Percentiles rank a stretch among this genome's conserved stretches.
phyloP scores from a whole-genome alignment of 2,888 invertebrate genomes.

The Euzetes globulus region DNA sequence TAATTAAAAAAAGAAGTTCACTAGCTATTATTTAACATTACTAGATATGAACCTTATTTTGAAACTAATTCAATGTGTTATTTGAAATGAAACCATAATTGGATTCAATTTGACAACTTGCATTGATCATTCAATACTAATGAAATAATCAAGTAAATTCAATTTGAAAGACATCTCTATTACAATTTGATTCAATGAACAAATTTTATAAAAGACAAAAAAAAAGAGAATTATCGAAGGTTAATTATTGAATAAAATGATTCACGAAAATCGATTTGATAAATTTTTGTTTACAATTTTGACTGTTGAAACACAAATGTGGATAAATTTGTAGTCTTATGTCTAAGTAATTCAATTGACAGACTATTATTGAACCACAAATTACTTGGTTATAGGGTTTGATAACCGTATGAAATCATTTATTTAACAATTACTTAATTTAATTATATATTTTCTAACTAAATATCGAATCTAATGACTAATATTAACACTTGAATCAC shows the following conservation, averaged over 20 bases:
- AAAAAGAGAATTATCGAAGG: no score
- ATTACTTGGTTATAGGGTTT: background rate
- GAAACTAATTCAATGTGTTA: no score
- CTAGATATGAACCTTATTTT: no score
- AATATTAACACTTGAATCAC: slow-evolving; percentile 11
- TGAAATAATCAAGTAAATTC: background rate
- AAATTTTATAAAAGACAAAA: no score
- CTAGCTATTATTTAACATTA: no score
- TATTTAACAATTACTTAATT: slow-evolving; percentile 18
- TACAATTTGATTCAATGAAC: background rate
- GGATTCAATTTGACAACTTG: no score
- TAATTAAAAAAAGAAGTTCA: no score
- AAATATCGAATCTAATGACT: slow-evolving; percentile 17
- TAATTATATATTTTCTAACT: slow-evolving; percentile 13
- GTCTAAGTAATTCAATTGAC: background rate
- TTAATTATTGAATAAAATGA: no score
- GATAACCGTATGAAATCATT: background rate
- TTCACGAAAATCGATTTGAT: no score
- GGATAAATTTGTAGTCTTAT: background rate
- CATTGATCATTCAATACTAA: background rate
- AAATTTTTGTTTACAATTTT: no score
- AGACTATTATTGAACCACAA: slow-evolving; percentile 9
- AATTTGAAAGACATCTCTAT: background rate
- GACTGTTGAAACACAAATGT: background rate
- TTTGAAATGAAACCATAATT: no score